These are phyloP conservation scores for Cardiocondyla obscurior DNA, from an alignment of 1,140 invertebrate genomes.

Conservation along the genomic window DNA sequence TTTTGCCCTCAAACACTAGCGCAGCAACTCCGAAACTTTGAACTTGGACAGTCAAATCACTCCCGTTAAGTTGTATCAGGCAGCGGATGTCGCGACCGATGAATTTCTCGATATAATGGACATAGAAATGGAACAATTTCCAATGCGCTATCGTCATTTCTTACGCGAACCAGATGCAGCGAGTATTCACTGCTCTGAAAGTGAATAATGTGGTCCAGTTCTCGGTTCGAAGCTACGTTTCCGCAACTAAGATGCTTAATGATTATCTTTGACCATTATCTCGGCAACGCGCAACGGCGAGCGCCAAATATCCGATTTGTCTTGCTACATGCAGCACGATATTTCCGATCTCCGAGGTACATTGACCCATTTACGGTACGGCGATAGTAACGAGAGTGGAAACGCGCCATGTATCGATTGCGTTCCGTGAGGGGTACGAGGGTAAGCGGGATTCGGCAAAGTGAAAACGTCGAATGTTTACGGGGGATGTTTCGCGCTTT, in stretches of 20 bases:
- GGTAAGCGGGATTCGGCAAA: not conserved
- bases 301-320: not conserved
- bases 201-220: not conserved
- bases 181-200: not conserved
- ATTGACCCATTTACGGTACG: not conserved
- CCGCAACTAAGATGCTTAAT: not conserved
- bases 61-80: slow-evolving; percentile 43
- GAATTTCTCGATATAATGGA: slow-evolving; percentile 3
- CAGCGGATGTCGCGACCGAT: slow-evolving; percentile 34
- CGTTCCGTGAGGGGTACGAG: too few relatives aligned
- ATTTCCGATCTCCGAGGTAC: not conserved
- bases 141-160: slow-evolving; percentile 3
- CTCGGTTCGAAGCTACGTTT: not conserved
- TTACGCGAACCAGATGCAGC: not conserved
- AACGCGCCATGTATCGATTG: not conserved
- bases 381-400: not conserved
- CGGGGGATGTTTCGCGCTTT: slow-evolving; percentile 17
- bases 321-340: not conserved
- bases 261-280: not conserved
- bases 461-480: slow-evolving; percentile 1
- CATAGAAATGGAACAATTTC: not conserved
- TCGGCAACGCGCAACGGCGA: too few relatives aligned
- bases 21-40: slow-evolving; percentile 44
- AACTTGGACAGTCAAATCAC: slow-evolving; percentile 49
- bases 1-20: slow-evolving; percentile 34